A percentile compares a stretch with the other conserved stretches of the same genome.
These are phyloP conservation scores for Forbesichthys papilliferus DNA, from an alignment of 2,113 vertebrate species.

Conservation along the genomic window DNA sequence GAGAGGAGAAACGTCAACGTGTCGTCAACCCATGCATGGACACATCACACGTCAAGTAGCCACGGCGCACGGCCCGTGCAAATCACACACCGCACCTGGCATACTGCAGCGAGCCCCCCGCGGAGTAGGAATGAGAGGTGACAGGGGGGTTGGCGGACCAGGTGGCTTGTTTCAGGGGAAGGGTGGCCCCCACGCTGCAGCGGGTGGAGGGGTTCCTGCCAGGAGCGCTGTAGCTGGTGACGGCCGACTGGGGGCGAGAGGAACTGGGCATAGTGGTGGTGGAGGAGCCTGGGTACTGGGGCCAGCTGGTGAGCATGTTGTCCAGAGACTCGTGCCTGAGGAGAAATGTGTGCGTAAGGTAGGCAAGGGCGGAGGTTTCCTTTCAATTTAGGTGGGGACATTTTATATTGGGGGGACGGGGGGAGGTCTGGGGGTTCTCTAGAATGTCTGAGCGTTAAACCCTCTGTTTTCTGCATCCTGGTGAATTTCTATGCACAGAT, in stretches of 20 bases:
- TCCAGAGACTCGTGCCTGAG: slow-evolving; percentile 92
- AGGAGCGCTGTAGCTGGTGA: slow-evolving; percentile 71
- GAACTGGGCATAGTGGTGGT: slow-evolving; percentile 50
- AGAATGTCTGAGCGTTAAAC: too few species aligned
- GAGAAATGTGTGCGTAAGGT: not conserved
- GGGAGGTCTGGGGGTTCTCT: too few species aligned
- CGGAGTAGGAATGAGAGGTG: slow-evolving; percentile 21
- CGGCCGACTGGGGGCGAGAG: slow-evolving; percentile 68
- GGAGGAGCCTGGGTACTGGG: slow-evolving; percentile 46
- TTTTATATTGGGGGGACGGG: too few species aligned
- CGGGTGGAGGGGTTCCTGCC: slow-evolving; percentile 45
- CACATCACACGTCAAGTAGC: not conserved
- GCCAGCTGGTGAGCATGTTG: slow-evolving; percentile 79
- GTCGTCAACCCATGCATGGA: not conserved
- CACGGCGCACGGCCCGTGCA: not conserved
- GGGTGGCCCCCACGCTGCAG: slow-evolving; percentile 49
- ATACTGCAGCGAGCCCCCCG: slow-evolving; percentile 55
- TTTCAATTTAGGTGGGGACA: too few species aligned
- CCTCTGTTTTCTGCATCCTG: too few species aligned
- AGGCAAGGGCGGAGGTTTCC: not conserved
- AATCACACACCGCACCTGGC: slow-evolving; percentile 72
- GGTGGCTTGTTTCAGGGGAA: slow-evolving; percentile 18
- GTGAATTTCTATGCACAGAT: too few species aligned
- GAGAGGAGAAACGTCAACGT: slow-evolving; percentile 14
- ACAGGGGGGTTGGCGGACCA: slow-evolving; percentile 10